Evolutionary conservation across 1,140 invertebrate genomes (phyloP).

Genomic region (Propsilocerus akamusi): DNA sequence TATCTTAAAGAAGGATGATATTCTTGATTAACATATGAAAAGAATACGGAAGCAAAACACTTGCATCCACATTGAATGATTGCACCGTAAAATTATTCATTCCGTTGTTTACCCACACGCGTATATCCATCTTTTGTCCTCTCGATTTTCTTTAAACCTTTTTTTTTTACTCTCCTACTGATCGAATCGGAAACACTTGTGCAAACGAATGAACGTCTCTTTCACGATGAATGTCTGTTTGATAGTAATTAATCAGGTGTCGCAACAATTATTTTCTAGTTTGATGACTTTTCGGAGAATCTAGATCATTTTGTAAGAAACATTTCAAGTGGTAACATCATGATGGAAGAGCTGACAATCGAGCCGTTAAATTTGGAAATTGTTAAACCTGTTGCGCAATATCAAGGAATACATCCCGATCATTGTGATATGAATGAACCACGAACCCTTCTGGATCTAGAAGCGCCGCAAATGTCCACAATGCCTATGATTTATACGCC

Average conservation of each 20-base stretch:
- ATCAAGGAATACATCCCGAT: neutral
- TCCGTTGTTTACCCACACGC: too few relatives aligned
- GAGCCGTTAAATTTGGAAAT: neutral
- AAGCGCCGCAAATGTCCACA: neutral
- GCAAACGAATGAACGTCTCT: neutral
- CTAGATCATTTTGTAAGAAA: neutral
- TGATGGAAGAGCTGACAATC: neutral
- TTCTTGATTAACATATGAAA: too few relatives aligned
- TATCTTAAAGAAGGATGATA: too few relatives aligned
- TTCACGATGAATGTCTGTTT: neutral
- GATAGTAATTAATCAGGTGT: neutral
- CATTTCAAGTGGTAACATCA: neutral
- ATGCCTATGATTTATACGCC: neutral
- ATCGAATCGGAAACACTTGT: constrained; percentile 1
- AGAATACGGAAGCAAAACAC: too few relatives aligned
- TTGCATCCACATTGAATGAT: too few relatives aligned
- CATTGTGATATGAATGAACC: neutral
- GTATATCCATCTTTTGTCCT: too few relatives aligned
- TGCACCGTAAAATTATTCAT: too few relatives aligned
- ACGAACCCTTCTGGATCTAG: neutral
- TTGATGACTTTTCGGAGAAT: too few relatives aligned
- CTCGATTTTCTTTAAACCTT: too few relatives aligned
- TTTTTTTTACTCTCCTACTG: too few relatives aligned
- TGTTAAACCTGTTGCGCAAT: neutral
- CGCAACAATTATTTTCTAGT: neutral